These are phyloP conservation scores for Philypnodon macrostomus DNA, from an alignment of 2,797 vertebrate species.

Conservation along the genomic window DNA sequence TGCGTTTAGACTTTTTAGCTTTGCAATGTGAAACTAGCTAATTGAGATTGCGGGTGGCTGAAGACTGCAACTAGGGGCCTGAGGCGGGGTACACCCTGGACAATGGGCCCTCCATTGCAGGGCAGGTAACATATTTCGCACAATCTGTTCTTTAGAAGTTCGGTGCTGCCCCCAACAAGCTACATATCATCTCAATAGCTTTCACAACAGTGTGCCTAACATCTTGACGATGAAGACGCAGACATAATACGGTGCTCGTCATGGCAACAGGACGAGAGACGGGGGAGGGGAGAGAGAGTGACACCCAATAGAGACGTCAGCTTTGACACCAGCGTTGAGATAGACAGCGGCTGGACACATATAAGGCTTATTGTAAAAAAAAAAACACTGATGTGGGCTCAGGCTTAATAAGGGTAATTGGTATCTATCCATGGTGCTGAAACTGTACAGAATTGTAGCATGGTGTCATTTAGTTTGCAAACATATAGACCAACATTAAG, in stretches of 20 bases:
- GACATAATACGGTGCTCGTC: neutral
- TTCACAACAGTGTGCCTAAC: neutral
- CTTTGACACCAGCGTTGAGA: neutral
- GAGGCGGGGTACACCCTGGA: no score
- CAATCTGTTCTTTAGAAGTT: no score
- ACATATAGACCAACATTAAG: neutral
- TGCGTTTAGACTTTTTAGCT: conserved; percentile 1
- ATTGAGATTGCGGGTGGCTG: no score
- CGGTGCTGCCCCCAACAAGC: no score
- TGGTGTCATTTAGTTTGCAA: neutral
- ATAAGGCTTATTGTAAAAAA: conserved; percentile 19
- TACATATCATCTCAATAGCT: neutral
- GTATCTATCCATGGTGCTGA: conserved; percentile 61
- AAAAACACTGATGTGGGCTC: conserved; percentile 23
- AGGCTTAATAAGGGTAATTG: conserved; percentile 3
- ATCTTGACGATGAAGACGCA: neutral
- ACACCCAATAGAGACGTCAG: neutral
- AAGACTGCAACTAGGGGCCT: no score
- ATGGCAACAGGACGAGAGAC: conserved; percentile 1
- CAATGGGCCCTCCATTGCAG: no score
- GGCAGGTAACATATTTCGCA: no score
- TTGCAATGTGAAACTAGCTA: neutral
- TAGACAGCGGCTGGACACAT: conserved; percentile 1
- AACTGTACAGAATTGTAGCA: conserved; percentile 6
- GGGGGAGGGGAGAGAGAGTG: conserved; percentile 1